phyloP scores from a whole-genome alignment of 1,140 invertebrate genomes.

The Danaus melanippus region DNA sequence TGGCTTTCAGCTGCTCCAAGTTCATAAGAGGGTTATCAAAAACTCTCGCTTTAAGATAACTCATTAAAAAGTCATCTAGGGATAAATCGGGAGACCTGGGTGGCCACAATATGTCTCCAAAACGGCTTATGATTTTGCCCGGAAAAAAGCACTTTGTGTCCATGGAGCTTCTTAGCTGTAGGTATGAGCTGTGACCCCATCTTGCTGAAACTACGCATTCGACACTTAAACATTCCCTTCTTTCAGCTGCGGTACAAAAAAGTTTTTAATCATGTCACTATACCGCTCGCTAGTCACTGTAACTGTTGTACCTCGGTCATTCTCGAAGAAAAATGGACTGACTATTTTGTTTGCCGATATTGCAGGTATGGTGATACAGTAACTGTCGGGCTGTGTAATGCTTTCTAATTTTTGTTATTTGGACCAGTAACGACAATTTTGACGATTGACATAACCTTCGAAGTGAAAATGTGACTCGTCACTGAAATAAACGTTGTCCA shows the following conservation, averaged over 20 bases:
- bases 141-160: slow-evolving; percentile 9
- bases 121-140: too few species aligned
- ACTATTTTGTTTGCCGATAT: slow-evolving; percentile 6
- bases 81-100: slow-evolving; percentile 10
- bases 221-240: slow-evolving; percentile 1
- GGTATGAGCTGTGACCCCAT: slow-evolving; percentile 9
- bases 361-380: slow-evolving; percentile 1
- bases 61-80: too few species aligned
- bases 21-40: too few species aligned
- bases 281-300: too few species aligned
- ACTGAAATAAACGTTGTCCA: not conserved
- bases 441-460: slow-evolving; percentile 7
- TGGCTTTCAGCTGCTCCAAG: too few species aligned
- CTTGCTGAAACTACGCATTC: too few species aligned
- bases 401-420: slow-evolving; percentile 4
- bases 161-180: slow-evolving; percentile 9
- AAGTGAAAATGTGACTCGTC: slow-evolving; percentile 9
- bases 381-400: not conserved
- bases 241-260: slow-evolving; percentile 8
- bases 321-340: slow-evolving; percentile 9
- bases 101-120: too few species aligned
- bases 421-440: slow-evolving; percentile 3
- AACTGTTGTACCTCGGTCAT: too few species aligned
- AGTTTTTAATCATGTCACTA: too few species aligned
- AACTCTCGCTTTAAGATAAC: slow-evolving; percentile 14